These are phyloP conservation scores for Motacilla tschutschensis DNA, from an alignment of 2,113 vertebrate species.

Conservation along the genomic window DNA sequence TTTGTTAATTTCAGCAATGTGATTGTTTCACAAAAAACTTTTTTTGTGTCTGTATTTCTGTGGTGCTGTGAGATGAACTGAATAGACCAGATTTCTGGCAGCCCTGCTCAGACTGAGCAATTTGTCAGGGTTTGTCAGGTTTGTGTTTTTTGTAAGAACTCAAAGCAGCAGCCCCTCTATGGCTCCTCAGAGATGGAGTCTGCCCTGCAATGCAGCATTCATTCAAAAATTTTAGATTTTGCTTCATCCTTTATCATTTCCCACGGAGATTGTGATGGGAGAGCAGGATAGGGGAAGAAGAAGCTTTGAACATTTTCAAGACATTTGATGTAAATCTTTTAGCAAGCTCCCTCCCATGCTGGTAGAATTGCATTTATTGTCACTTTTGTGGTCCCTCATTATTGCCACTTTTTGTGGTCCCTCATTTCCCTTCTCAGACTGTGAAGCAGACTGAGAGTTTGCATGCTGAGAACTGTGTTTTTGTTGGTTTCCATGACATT, in stretches of 20 bases:
- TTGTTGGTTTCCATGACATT: neutral
- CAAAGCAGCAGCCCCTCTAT: neutral
- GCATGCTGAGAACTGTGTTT: neutral
- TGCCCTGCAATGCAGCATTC: neutral
- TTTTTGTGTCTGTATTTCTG: neutral
- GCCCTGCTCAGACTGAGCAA: rapidly evolving
- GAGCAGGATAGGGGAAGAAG: neutral
- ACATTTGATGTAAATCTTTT: neutral
- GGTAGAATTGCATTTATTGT: neutral
- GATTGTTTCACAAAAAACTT: neutral
- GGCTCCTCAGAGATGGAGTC: rapidly evolving
- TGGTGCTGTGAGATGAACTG: neutral
- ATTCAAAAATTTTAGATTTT: neutral
- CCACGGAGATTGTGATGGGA: neutral
- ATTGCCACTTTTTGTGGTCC: neutral
- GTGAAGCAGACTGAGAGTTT: neutral
- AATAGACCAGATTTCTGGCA: neutral
- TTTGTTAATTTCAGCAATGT: neutral
- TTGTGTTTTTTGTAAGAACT: neutral
- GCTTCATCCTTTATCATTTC: neutral
- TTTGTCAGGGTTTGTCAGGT: neutral
- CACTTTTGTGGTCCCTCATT: neutral
- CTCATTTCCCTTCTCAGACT: neutral
- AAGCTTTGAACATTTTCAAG: neutral
- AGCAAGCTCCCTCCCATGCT: neutral